phyloP scores from a whole-genome alignment of 2,797 vertebrate genomes.

The Gila robusta region DNA sequence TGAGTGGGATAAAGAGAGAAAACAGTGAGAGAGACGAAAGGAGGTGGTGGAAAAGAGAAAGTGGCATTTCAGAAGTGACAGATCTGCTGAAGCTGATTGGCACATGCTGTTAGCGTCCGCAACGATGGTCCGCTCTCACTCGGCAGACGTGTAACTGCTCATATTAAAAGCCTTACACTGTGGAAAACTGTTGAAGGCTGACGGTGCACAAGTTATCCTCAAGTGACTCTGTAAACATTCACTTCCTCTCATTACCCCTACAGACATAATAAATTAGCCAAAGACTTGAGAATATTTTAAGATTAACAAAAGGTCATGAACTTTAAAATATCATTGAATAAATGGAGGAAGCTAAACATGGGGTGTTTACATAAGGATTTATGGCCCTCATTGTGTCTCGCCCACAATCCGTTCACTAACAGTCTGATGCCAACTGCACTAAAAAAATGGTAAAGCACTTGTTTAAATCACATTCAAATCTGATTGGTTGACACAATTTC shows the following conservation, averaged over 20 bases:
- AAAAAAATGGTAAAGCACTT: neutral
- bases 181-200: constrained; percentile 43
- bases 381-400: neutral
- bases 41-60: constrained; percentile 47
- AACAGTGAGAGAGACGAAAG: constrained; percentile 28
- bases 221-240: constrained; percentile 55
- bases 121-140: constrained; percentile 27
- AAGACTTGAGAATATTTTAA: constrained; percentile 41
- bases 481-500: neutral
- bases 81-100: constrained; percentile 54
- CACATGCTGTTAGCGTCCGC: constrained; percentile 45
- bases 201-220: constrained; percentile 44
- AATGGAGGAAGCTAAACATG: constrained; percentile 33
- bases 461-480: constrained; percentile 10
- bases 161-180: constrained; percentile 51
- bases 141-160: constrained; percentile 49
- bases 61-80: constrained; percentile 46
- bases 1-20: constrained; percentile 52
- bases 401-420: neutral
- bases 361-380: constrained; percentile 15
- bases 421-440: neutral
- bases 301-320: constrained; percentile 49
- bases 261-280: constrained; percentile 43
- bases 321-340: constrained; percentile 43
- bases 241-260: constrained; percentile 46